Percentiles rank a stretch among this genome's conserved stretches.
Evolutionary conservation across 64 coral and sea anemone species (phyloP).

Genomic region (Montipora capricornis): DNA sequence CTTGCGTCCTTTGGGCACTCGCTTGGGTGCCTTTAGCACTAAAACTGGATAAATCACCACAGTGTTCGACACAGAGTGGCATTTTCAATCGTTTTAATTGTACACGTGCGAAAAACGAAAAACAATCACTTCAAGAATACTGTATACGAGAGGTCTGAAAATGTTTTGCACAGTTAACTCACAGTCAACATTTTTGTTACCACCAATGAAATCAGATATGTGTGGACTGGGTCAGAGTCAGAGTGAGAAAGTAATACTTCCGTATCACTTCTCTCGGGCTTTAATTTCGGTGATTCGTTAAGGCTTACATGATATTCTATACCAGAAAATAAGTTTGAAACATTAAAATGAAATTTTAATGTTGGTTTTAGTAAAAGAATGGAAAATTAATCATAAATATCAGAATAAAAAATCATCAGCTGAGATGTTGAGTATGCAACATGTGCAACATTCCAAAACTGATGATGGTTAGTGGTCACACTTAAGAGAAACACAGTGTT

Average conservation of each 20-base stretch:
- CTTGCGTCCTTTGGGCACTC: too few relatives aligned
- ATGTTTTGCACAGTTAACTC: not conserved
- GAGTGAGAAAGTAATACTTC: not conserved
- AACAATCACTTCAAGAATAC: not conserved
- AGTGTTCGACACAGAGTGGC: not conserved
- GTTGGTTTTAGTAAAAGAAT: not conserved
- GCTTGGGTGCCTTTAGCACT: not conserved
- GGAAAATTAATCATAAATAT: slow-evolving; percentile 4
- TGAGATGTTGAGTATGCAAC: too few relatives aligned
- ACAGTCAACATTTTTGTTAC: not conserved
- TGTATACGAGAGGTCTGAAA: not conserved
- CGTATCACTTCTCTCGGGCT: not conserved
- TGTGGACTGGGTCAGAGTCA: not conserved
- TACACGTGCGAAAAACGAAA: not conserved
- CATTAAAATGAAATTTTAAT: not conserved
- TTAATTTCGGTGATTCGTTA: not conserved
- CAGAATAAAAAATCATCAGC: not conserved
- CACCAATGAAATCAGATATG: not conserved
- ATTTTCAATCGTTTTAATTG: not conserved
- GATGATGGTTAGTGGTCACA: too few relatives aligned
- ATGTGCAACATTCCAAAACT: too few relatives aligned
- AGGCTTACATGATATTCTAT: not conserved
- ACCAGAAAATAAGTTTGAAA: not conserved
- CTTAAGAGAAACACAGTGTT: too few relatives aligned
- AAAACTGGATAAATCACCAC: not conserved